phyloP scores from a whole-genome alignment of 2,113 vertebrate species.

The Serinus canaria region DNA sequence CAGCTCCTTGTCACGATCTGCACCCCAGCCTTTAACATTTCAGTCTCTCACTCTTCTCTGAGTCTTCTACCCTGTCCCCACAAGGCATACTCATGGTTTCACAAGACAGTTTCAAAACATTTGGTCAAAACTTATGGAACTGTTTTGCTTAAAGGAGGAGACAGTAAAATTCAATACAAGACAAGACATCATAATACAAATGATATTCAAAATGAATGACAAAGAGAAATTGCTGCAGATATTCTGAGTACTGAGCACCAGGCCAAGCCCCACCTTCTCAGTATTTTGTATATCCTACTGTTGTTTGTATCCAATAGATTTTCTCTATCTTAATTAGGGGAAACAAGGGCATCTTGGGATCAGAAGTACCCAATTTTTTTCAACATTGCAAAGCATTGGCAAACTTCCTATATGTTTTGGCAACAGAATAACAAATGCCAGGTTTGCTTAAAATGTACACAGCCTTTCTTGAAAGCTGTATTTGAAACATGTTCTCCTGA shows the following conservation, averaged over 20 bases:
- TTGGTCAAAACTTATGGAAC: background rate
- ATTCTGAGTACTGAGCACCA: background rate
- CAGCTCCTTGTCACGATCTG: background rate
- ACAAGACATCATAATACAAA: background rate
- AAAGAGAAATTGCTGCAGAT: background rate
- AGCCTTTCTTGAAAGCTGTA: background rate
- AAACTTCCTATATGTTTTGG: background rate
- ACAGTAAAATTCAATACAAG: background rate
- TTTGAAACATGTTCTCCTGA: accelerated
- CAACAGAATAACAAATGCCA: background rate
- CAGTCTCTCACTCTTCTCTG: background rate
- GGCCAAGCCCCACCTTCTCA: accelerated
- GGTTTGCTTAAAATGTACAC: background rate
- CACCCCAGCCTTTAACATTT: background rate
- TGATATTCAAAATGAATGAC: background rate
- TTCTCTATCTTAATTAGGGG: background rate
- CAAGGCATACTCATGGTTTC: background rate
- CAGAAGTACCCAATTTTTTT: background rate
- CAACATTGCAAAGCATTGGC: accelerated
- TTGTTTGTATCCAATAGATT: background rate
- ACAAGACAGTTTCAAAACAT: background rate
- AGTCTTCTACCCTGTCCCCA: background rate
- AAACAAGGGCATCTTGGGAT: background rate
- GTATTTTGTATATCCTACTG: background rate
- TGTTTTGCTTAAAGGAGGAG: background rate